These are phyloP conservation scores for Casuarius casuarius DNA, from an alignment of 2,113 vertebrate genomes.

Conservation along the genomic window DNA sequence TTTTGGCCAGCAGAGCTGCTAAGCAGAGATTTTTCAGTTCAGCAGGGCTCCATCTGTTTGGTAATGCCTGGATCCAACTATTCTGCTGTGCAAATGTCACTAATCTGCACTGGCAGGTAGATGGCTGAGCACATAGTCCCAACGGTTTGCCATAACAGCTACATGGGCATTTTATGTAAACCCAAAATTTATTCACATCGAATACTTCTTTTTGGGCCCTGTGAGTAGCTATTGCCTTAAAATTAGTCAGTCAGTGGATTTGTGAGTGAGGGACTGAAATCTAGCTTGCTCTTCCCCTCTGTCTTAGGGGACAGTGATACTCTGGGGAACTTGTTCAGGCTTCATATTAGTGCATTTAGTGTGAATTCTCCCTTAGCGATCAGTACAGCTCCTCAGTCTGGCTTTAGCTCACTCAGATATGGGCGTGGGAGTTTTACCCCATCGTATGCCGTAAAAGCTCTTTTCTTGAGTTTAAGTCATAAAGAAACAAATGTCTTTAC, in stretches of 20 bases:
- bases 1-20: rapidly evolving
- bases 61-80: neutral
- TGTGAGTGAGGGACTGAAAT: neutral
- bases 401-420: neutral
- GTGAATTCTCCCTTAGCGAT: neutral
- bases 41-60: neutral
- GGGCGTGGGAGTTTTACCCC: rapidly evolving
- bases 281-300: neutral
- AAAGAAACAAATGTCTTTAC: neutral
- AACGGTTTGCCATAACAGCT: neutral
- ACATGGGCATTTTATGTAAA: rapidly evolving
- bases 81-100: neutral
- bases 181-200: rapidly evolving
- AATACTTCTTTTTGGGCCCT: neutral
- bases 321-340: neutral
- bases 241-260: rapidly evolving
- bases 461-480: neutral
- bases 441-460: rapidly evolving
- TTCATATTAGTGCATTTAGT: rapidly evolving
- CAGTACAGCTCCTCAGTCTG: rapidly evolving
- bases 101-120: rapidly evolving
- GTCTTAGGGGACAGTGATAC: neutral
- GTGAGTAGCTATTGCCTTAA: neutral
- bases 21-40: neutral
- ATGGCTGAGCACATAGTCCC: rapidly evolving